Evolutionary conservation across 1,140 invertebrate genomes (phyloP), one percentile per base, ranked within the genome.

Genomic region (Orchestia grillus): DNA sequence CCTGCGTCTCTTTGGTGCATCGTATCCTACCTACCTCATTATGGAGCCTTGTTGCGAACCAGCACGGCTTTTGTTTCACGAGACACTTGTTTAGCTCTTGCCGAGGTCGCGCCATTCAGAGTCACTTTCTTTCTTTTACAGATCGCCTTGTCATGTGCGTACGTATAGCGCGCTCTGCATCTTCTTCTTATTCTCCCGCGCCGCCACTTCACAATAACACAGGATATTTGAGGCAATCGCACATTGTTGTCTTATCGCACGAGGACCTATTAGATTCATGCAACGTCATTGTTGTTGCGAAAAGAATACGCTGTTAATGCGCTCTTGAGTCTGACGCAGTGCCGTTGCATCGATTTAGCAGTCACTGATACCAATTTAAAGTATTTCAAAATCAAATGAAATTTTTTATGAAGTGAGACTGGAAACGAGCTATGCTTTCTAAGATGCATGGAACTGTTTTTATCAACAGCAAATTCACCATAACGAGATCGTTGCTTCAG

Each of bases 151-250:
- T 91, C 88, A 91, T 91, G 19, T 44, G 44, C 88, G 88, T 77
- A 77, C 62, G 62, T 77, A 77, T 77, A 77, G 62, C 62, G 62
- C 88, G 44, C 44, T 91, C 41, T 91, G 88, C 88, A 19, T 44
- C 88, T 44, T 43, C 44, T 15, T 36, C 41, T 40, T n/a, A 11
- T 42, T 44, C 44, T 88, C 40, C 87, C 42, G 88, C 88, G 88
- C 28, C 88, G 44, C 44, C 88, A 11, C 44, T 91, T 36, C 88
- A 91, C 88, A 91, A 91, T 91, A 91, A 44, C 88, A 43, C 43
- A 90, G 88, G 88, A 90, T 90, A 90, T 90, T 90, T 41, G 88
- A 90, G 88, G 88, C 88, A 90, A 90, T 90, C 88, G 28, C 88
- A 44, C 43, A 90, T 90, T 90, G 88, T 90, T 90, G 88, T 90